Evolutionary conservation across 2,113 vertebrate species (phyloP).

Genomic region (Prionailurus viverrinus): DNA sequence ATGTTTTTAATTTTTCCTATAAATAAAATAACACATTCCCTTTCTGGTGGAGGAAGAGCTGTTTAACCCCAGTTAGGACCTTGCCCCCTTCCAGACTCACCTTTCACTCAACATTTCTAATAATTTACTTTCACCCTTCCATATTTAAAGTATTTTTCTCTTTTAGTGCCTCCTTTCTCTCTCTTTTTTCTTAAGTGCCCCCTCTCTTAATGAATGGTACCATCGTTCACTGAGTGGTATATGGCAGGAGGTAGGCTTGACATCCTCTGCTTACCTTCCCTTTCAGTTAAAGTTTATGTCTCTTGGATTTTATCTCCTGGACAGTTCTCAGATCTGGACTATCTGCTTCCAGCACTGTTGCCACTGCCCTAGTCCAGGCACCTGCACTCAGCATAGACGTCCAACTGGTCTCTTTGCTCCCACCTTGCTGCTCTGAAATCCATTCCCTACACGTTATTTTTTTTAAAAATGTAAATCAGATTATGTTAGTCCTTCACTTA

Average conservation of each 20-base stretch:
- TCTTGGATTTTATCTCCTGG: not conserved
- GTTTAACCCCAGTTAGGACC: not conserved
- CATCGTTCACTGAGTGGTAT: not conserved
- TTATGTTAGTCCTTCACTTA: not conserved
- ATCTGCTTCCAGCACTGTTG: not conserved
- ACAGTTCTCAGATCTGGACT: not conserved
- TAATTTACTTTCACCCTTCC: not conserved
- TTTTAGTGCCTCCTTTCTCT: not conserved
- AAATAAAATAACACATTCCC: not conserved
- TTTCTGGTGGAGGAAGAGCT: not conserved
- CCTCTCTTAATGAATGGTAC: not conserved
- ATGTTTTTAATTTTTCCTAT: not conserved
- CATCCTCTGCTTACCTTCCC: not conserved
- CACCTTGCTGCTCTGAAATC: not conserved
- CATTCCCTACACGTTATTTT: not conserved
- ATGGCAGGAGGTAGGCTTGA: not conserved
- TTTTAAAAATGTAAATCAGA: not conserved
- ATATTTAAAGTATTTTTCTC: not conserved
- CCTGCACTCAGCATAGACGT: not conserved
- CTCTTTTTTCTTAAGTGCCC: too few species aligned
- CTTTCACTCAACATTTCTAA: not conserved
- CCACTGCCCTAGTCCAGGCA: not conserved
- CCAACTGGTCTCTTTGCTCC: not conserved
- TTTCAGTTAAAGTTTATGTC: not conserved
- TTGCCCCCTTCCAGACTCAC: not conserved